A percentile compares a stretch with the other conserved stretches of the same genome.
phyloP scores from a whole-genome alignment of 2,888 invertebrate genomes.

The Tribolium freemani region DNA sequence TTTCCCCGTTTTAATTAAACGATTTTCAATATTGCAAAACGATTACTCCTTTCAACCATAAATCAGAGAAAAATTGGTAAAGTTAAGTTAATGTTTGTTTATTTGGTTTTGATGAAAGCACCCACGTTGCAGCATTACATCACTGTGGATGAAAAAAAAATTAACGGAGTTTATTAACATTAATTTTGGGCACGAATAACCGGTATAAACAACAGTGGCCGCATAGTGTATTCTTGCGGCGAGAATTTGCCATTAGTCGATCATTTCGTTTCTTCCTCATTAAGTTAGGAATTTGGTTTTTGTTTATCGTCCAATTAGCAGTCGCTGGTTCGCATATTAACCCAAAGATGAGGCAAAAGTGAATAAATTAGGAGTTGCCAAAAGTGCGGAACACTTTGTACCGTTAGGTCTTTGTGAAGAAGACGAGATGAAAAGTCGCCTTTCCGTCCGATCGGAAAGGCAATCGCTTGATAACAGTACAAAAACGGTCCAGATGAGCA shows the following conservation, averaged over 20 bases:
- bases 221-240: background rate
- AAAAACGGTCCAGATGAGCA: constrained; percentile 56
- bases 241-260: background rate
- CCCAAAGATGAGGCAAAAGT: constrained; percentile 7
- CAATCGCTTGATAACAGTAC: constrained; percentile 58
- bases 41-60: no score
- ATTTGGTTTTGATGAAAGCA: background rate
- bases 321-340: background rate
- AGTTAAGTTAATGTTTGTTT: background rate
- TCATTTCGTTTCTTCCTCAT: background rate
- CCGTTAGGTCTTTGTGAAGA: constrained; percentile 40
- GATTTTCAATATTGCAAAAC: background rate
- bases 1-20: constrained; percentile 5
- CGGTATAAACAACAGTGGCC: background rate
- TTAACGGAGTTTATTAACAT: background rate
- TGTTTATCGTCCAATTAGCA: constrained; percentile 16
- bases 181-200: no score
- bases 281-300: constrained; percentile 8
- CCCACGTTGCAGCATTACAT: background rate
- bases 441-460: constrained; percentile 28
- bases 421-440: background rate
- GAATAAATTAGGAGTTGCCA: constrained; percentile 27
- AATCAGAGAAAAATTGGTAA: background rate
- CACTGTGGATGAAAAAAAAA: background rate
- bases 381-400: constrained; percentile 33